phyloP scores from a whole-genome alignment of 1,140 invertebrate genomes.

The Amyelois transitella region DNA sequence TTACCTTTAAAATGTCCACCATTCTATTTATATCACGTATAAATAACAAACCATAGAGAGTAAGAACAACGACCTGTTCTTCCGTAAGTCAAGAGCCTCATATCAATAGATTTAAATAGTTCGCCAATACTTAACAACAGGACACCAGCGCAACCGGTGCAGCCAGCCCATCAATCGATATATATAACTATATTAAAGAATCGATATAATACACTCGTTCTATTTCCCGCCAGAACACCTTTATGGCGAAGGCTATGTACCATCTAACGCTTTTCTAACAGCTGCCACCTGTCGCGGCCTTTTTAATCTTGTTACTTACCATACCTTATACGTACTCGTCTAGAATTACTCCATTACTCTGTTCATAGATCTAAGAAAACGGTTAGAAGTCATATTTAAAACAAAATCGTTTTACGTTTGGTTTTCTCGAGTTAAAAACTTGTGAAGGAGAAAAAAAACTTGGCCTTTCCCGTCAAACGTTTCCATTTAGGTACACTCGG shows the following conservation, averaged over 20 bases:
- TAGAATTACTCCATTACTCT: conserved; percentile 62
- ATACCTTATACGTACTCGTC: conserved; percentile 63
- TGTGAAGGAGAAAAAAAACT: too few species aligned
- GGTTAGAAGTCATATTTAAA: conserved; percentile 9
- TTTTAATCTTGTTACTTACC: conserved; percentile 69
- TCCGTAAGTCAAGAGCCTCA: not conserved
- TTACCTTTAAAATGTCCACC: too few species aligned
- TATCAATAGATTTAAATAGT: not conserved
- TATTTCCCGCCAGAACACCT: not conserved
- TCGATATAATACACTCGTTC: conserved; percentile 4
- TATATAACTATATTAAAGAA: conserved; percentile 35
- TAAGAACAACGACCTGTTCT: not conserved
- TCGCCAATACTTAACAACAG: not conserved
- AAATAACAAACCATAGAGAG: not conserved
- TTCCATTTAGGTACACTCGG: too few species aligned
- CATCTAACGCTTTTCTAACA: conserved; percentile 58
- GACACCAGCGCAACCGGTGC: too few species aligned
- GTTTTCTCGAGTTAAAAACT: too few species aligned
- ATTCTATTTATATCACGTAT: not conserved
- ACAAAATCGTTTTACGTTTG: not conserved
- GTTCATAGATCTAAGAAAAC: conserved; percentile 26
- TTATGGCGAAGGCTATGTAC: conserved; percentile 20
- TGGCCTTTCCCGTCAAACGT: too few species aligned
- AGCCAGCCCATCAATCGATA: conserved; percentile 26
- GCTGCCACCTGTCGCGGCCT: conserved; percentile 57